Conservation (phyloP, 2,888 invertebrate genomes). For the Steinernema carpocapsae region DNA sequence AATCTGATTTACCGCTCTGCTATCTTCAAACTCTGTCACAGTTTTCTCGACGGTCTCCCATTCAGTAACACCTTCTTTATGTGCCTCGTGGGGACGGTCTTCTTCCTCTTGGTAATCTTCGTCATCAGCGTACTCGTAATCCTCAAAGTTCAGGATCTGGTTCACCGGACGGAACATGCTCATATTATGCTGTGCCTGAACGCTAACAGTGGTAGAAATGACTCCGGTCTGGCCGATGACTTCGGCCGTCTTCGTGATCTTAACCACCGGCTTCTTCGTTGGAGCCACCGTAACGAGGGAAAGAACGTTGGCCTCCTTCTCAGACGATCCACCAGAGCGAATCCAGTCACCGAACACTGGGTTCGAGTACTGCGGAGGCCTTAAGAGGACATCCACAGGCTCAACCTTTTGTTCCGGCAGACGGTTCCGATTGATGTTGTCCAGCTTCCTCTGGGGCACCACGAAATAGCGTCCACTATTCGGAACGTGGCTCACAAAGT, state of each 20-base stretch:
- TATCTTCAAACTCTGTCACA: neutral
- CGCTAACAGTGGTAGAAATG: neutral
- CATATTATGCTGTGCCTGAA: constrained; percentile 1
- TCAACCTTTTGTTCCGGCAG: neutral
- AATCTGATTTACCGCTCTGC: neutral
- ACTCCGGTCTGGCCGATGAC: neutral
- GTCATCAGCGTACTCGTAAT: constrained; percentile 43
- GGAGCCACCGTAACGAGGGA: neutral
- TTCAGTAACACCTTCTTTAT: neutral
- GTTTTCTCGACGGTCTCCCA: neutral
- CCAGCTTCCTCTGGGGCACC: neutral
- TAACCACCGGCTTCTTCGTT: neutral
- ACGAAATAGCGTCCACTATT: neutral
- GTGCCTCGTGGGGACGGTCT: neutral
- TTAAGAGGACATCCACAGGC: neutral
- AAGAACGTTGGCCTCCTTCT: neutral
- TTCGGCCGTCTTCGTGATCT: constrained; percentile 12
- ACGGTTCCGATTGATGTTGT: constrained; percentile 1
- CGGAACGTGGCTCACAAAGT: constrained; percentile 7
- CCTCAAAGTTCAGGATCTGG: constrained; percentile 49
- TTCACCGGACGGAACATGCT: constrained; percentile 38
- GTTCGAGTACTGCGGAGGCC: neutral
- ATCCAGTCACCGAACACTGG: constrained; percentile 2
- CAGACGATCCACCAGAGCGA: neutral
- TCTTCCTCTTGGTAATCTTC: constrained; percentile 29